These are phyloP conservation scores for Sycon ciliatum DNA, from an alignment of 37 sponge, comb jelly and placozoan genomes.

Conservation along the genomic window DNA sequence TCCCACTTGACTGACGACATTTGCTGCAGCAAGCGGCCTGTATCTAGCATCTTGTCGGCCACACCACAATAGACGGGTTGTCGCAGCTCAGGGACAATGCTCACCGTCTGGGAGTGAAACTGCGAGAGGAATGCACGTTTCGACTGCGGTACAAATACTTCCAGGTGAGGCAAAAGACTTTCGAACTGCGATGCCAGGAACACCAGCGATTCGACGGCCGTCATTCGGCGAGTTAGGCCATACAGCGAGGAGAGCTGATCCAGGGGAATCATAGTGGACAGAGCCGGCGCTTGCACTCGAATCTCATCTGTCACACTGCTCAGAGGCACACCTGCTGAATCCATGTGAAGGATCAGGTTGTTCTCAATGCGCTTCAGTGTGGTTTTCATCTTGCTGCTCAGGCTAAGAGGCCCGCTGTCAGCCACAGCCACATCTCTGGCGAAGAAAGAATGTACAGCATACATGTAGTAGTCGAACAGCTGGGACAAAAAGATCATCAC, in stretches of 20 bases:
- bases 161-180: slow-evolving; percentile 45
- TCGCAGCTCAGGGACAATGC: slow-evolving; percentile 54
- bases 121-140: slow-evolving; percentile 70
- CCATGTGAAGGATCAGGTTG: slow-evolving; percentile 32
- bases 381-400: slow-evolving; percentile 52
- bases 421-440: not conserved
- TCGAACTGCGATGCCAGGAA: slow-evolving; percentile 80
- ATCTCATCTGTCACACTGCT: not conserved
- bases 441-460: slow-evolving; percentile 53
- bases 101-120: slow-evolving; percentile 78
- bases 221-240: slow-evolving; percentile 61
- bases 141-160: slow-evolving; percentile 59
- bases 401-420: too few relatives aligned
- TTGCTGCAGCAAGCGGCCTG: slow-evolving; percentile 44
- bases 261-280: slow-evolving; percentile 31
- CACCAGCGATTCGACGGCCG: slow-evolving; percentile 87
- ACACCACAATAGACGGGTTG: slow-evolving; percentile 58
- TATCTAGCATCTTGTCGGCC: slow-evolving; percentile 32
- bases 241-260: slow-evolving; percentile 30
- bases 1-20: slow-evolving; percentile 86
- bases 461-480: slow-evolving; percentile 89
- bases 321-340: not conserved
- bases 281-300: too few relatives aligned
- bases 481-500: slow-evolving; percentile 81
- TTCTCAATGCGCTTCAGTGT: slow-evolving; percentile 58